Percentiles rank a stretch among this genome's conserved stretches.
Conservation (phyloP, 2,113 vertebrate genomes). For the Phoxinus phoxinus region DNA sequence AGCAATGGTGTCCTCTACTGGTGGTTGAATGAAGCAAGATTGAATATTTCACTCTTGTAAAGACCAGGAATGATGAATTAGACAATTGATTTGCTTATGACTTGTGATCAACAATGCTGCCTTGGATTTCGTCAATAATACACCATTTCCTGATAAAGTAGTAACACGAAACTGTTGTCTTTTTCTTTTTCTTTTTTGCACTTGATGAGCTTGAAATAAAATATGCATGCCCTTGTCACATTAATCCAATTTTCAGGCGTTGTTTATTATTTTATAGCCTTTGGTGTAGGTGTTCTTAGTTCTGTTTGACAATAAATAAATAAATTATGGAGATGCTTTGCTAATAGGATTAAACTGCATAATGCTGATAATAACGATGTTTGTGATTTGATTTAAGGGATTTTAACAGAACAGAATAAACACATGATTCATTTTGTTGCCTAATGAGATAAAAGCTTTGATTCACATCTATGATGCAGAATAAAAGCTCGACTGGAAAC, state of each 20-base stretch:
- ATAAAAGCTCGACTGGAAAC: constrained; percentile 13
- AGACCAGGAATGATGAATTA: background rate
- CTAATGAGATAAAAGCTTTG: constrained; percentile 27
- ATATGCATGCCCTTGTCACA: background rate
- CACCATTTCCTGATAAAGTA: background rate
- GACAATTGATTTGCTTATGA: background rate
- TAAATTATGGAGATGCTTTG: background rate
- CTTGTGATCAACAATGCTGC: background rate
- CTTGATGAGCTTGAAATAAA: background rate
- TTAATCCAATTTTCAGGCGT: background rate
- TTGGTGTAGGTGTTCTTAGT: background rate
- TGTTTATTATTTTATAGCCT: background rate
- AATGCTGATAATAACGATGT: constrained; percentile 6
- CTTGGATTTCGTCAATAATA: background rate
- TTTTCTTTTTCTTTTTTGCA: background rate
- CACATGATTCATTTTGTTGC: background rate
- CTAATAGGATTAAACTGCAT: constrained; percentile 4
- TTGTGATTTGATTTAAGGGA: background rate
- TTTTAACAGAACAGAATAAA: constrained; percentile 51
- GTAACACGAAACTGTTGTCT: background rate
- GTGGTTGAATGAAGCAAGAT: background rate
- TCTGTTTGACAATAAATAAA: background rate
- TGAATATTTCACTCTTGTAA: background rate
- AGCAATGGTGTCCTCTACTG: constrained; percentile 50
- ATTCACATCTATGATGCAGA: constrained; percentile 15